Percentiles rank a stretch among this genome's conserved stretches.
phyloP scores from a whole-genome alignment of 1,140 invertebrate genomes.

The Carposina sasakii region DNA sequence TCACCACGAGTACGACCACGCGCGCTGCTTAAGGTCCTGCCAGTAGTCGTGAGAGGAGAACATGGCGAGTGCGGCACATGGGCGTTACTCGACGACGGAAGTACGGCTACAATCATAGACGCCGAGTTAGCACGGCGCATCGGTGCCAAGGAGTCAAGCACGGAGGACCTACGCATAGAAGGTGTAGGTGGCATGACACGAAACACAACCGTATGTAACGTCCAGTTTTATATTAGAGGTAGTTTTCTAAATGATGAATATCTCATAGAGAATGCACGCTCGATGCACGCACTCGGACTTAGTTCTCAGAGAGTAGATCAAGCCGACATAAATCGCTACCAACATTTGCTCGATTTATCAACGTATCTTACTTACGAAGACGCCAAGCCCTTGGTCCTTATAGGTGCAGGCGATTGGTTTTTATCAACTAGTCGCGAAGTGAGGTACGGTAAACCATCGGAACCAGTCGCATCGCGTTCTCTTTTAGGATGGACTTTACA shows the following conservation, averaged over 20 bases:
- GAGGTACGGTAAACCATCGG: constrained; percentile 4
- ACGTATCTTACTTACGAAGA: constrained; percentile 3
- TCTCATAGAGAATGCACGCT: constrained; percentile 9
- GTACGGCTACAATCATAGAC: constrained; percentile 8
- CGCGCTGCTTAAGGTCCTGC: background rate
- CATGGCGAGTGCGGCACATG: background rate
- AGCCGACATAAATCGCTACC: background rate
- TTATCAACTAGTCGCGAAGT: constrained; percentile 11
- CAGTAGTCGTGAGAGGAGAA: constrained; percentile 1
- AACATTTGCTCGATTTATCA: constrained; percentile 9
- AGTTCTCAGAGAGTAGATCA: constrained; percentile 2
- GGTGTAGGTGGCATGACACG: constrained; percentile 10
- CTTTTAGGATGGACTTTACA: constrained; percentile 22
- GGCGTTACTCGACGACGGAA: constrained; percentile 7
- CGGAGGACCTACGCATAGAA: background rate
- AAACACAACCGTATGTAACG: constrained; percentile 6
- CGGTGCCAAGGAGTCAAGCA: background rate
- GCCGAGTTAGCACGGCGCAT: background rate
- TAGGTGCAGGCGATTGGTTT: constrained; percentile 21
- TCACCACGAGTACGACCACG: too few relatives aligned
- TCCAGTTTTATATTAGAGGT: constrained; percentile 14
- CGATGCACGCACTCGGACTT: constrained; percentile 5
- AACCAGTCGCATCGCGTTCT: constrained; percentile 17
- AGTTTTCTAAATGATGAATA: constrained; percentile 6
- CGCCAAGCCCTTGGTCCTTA: constrained; percentile 15